These are phyloP conservation scores for Ctenodactylus gundi DNA, from an alignment of 2,113 vertebrate genomes.

Conservation along the genomic window DNA sequence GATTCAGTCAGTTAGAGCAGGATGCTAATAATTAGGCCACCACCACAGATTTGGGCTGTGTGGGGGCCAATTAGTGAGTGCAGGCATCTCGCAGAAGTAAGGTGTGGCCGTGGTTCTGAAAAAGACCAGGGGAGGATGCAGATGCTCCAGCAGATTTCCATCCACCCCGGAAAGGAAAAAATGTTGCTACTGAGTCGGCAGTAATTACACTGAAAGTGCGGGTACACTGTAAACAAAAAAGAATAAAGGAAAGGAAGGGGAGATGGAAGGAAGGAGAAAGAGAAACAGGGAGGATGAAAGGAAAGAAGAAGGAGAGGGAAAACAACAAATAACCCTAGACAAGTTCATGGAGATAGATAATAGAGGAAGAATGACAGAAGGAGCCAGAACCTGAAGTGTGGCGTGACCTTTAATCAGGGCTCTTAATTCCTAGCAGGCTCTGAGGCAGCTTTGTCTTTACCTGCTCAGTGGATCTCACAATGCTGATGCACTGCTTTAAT, in stretches of 20 bases:
- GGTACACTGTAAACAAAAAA: neutral
- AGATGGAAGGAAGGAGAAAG: no score
- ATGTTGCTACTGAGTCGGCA: neutral
- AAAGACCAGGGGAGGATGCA: neutral
- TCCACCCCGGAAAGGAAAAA: neutral
- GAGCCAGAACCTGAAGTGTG: neutral
- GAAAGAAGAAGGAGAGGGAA: accelerated
- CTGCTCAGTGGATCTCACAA: conserved; percentile 71
- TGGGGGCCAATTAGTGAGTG: neutral
- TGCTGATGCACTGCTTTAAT: conserved; percentile 81
- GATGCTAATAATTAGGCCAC: conserved; percentile 46
- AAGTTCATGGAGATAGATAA: conserved; percentile 34
- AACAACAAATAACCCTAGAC: neutral
- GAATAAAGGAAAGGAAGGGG: neutral
- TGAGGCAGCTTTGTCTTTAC: conserved; percentile 62
- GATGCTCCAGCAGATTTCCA: neutral
- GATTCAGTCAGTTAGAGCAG: conserved; percentile 52
- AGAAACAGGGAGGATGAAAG: no score
- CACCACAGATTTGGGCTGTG: conserved; percentile 14
- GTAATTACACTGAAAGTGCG: neutral
- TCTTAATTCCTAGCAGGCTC: conserved; percentile 51
- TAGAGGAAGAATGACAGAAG: conserved; percentile 36
- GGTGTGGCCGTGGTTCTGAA: neutral
- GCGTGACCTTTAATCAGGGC: conserved; percentile 68
- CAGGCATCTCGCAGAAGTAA: neutral